Evolutionary conservation across 2,797 vertebrate species (phyloP).

Genomic region (Xiphorhynchus erythropygius): DNA sequence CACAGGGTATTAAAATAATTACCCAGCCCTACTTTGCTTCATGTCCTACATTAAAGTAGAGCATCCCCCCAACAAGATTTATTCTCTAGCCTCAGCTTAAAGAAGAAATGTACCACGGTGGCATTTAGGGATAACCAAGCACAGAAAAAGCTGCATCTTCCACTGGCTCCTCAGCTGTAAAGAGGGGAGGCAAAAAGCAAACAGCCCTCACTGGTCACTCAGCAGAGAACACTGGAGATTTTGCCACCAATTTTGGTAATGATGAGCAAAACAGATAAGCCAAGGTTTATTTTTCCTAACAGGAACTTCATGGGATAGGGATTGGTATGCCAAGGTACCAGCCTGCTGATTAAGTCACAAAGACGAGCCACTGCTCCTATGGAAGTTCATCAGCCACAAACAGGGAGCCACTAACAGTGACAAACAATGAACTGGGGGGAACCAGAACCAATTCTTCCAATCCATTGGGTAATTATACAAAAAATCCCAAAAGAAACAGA

Average conservation of each 20-base stretch:
- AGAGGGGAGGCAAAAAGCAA: not conserved
- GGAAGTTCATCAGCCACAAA: not conserved
- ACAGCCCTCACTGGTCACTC: not conserved
- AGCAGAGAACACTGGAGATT: not conserved
- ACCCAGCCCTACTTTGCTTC: not conserved
- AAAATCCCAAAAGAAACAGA: not conserved
- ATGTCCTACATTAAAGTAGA: not conserved
- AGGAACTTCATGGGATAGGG: not conserved
- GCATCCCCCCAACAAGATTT: not conserved
- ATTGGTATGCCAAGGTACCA: not conserved
- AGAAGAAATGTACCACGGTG: not conserved
- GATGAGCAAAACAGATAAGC: not conserved
- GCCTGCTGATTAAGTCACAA: not conserved
- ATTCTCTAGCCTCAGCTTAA: not conserved
- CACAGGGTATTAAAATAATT: not conserved
- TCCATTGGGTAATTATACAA: not conserved
- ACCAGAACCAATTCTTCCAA: not conserved
- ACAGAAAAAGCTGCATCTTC: not conserved
- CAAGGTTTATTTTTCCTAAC: not conserved
- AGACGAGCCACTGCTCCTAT: not conserved
- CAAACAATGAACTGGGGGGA: not conserved
- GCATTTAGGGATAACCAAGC: not conserved
- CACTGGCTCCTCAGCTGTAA: not conserved
- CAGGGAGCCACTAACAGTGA: not conserved
- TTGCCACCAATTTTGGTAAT: not conserved